These are phyloP conservation scores for Cyclophora punctaria DNA, from an alignment of 2,888 invertebrate genomes.

Conservation along the genomic window DNA sequence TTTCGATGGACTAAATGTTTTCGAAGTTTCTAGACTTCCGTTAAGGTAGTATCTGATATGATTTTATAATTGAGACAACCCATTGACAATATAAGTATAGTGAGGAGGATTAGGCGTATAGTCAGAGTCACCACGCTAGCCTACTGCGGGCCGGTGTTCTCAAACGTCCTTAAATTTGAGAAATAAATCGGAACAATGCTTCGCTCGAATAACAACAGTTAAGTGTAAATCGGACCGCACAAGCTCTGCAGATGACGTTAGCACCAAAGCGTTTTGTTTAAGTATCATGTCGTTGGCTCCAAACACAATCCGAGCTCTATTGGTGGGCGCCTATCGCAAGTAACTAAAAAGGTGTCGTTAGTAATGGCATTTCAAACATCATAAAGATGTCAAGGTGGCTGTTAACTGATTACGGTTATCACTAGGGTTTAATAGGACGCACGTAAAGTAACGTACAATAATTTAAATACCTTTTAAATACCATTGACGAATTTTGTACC, in stretches of 20 bases:
- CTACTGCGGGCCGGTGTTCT: no score
- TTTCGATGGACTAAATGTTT: no score
- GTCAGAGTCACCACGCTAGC: no score
- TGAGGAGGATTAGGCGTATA: no score
- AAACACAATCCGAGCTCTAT: constrained; percentile 4
- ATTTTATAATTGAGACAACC: no score
- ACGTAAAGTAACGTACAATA: constrained; percentile 6
- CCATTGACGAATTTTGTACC: neutral
- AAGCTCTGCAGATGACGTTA: constrained; percentile 32
- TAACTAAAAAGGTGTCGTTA: constrained; percentile 76
- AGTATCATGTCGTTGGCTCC: constrained; percentile 8
- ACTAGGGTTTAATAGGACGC: constrained; percentile 9
- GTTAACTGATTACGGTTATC: constrained; percentile 70
- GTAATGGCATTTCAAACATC: constrained; percentile 73
- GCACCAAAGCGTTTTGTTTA: constrained; percentile 53
- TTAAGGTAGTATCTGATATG: no score
- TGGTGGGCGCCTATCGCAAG: constrained; percentile 59
- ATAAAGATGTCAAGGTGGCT: constrained; percentile 72
- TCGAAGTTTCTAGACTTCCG: no score
- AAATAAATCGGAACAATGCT: no score
- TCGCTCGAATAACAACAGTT: neutral
- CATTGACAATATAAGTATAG: no score
- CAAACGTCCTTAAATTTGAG: no score
- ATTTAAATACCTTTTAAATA: neutral
- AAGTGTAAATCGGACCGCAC: constrained; percentile 18